Evolutionary conservation across 1,140 invertebrate species (phyloP).

Genomic region (Drosophila gunungcola): DNA sequence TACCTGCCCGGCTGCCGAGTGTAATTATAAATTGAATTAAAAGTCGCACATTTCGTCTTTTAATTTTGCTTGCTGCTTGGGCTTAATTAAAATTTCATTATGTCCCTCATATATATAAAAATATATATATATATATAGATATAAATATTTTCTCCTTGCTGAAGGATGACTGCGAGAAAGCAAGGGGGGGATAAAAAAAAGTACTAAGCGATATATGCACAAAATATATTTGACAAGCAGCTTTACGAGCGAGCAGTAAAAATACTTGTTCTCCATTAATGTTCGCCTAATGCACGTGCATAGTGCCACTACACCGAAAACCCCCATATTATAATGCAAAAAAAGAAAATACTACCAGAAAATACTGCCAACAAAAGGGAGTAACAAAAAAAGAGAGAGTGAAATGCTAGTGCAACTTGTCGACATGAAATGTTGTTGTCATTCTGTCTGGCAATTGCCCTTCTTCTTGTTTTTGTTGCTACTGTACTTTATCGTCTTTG

Average conservation of each 20-base stretch:
- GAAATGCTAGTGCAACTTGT: constrained; percentile 75
- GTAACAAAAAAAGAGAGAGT: constrained; percentile 19
- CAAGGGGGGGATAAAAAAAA: neutral
- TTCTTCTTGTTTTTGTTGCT: constrained; percentile 39
- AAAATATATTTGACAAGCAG: constrained; percentile 79
- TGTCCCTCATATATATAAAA: constrained; percentile 50
- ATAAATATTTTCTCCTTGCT: constrained; percentile 42
- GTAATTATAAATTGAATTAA: constrained; percentile 82
- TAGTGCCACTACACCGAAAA: neutral
- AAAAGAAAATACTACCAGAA: constrained; percentile 10
- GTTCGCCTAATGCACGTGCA: constrained; percentile 40
- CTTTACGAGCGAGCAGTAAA: constrained; percentile 75
- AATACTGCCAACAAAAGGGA: constrained; percentile 4
- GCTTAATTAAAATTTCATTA: constrained; percentile 82
- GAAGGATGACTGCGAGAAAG: constrained; percentile 6
- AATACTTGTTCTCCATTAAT: constrained; percentile 66
- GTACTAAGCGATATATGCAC: constrained; percentile 45
- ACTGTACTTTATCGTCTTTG: constrained; percentile 55
- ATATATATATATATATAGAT: neutral
- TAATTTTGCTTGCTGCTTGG: constrained; percentile 61
- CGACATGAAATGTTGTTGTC: constrained; percentile 81
- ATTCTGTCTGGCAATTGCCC: constrained; percentile 59
- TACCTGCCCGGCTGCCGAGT: constrained; percentile 28
- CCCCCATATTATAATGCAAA: constrained; percentile 24
- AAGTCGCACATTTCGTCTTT: constrained; percentile 69